phyloP scores from a whole-genome alignment of 2,888 invertebrate genomes.

The Plebejus argus region DNA sequence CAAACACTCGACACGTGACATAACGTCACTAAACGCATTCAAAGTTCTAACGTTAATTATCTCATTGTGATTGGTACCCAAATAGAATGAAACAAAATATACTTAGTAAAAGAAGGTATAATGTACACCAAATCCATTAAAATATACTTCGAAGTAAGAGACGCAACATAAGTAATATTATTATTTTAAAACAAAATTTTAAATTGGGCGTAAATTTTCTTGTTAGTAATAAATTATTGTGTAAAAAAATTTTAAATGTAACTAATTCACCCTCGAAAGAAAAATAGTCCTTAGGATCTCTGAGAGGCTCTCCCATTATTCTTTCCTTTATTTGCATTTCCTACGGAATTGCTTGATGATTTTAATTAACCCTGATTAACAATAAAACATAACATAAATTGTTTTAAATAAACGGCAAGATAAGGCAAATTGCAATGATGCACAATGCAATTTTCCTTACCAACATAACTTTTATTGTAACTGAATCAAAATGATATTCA shows the following conservation, averaged over 20 bases:
- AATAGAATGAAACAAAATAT: background rate
- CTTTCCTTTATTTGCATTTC: constrained; percentile 17
- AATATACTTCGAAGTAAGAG: background rate
- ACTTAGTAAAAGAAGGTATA: too few species aligned
- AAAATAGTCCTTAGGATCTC: background rate
- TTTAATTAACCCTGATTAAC: constrained; percentile 8
- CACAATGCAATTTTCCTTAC: too few species aligned
- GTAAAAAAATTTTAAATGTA: background rate
- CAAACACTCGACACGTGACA: background rate
- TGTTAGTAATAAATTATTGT: background rate
- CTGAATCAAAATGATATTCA: too few species aligned
- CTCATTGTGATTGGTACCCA: background rate
- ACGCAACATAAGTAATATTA: background rate
- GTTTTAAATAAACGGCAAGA: background rate
- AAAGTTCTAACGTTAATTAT: background rate
- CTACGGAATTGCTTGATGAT: constrained; percentile 1
- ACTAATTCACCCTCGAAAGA: background rate
- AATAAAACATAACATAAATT: background rate
- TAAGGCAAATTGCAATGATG: too few species aligned
- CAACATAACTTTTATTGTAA: too few species aligned
- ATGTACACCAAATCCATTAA: background rate
- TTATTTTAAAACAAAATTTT: background rate
- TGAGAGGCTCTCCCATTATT: constrained; percentile 11
- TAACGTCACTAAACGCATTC: background rate
- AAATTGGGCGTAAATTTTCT: background rate